These are phyloP conservation scores for Bufotes viridis DNA, from an alignment of 2,797 vertebrate genomes.

Conservation along the genomic window DNA sequence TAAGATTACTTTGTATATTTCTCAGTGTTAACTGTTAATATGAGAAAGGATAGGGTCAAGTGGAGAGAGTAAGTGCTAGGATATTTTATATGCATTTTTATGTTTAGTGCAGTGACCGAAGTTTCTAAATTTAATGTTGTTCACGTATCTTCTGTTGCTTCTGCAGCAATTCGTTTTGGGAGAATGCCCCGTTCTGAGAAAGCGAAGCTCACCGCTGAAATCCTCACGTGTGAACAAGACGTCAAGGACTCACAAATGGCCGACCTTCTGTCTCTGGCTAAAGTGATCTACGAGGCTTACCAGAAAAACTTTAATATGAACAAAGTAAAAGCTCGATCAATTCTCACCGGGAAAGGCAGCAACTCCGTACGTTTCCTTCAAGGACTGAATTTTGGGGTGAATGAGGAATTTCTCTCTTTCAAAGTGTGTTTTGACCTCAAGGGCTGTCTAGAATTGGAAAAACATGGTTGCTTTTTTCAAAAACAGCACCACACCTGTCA, in stretches of 20 bases:
- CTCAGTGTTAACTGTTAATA: too few species aligned
- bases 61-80: too few species aligned
- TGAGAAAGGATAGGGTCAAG: too few species aligned
- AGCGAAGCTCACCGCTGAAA: constrained; percentile 93
- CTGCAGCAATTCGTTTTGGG: constrained; percentile 94
- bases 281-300: constrained; percentile 94
- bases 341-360: constrained; percentile 92
- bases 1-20: too few species aligned
- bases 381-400: background rate
- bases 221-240: constrained; percentile 85
- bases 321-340: constrained; percentile 93
- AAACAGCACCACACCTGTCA: background rate
- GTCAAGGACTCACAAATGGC: constrained; percentile 82
- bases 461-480: background rate
- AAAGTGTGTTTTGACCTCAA: background rate
- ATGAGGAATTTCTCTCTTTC: background rate
- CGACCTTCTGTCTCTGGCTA: constrained; percentile 92
- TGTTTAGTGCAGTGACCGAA: too few species aligned
- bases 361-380: constrained; percentile 79
- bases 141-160: constrained; percentile 21
- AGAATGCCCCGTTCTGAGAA: constrained; percentile 98
- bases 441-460: background rate
- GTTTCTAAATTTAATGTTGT: too few species aligned
- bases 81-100: too few species aligned
- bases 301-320: constrained; percentile 98